Base-by-base conservation (phyloP, 1,140 invertebrate species). In the Ostrea edulis region DNA sequence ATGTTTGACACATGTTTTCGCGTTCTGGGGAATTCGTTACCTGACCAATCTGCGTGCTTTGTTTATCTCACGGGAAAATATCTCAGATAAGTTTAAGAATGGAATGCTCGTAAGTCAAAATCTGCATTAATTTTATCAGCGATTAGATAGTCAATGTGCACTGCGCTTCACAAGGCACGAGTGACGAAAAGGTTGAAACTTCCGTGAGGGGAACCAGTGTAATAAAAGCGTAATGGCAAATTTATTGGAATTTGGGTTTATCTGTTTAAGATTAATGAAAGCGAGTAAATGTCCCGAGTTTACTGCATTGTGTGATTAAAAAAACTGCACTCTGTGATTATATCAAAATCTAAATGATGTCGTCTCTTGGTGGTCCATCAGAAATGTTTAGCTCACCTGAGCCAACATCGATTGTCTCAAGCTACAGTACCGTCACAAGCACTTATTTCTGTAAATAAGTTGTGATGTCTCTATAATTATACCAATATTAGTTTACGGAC, bases 91-190 rank as follows among this genome's bases (percentile, higher is more conserved):
- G 68, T 25, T 25, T 29, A 77, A 29, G 68, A 25, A 77, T 44
- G 68, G 68, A 77, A 77, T 77, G 25, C 68, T 77, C 68, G 29
- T 77, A 77, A 77, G 68, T 77, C 68, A 77, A 25, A 77, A 77
- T 77, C 25, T 77, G 68, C 68, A 77, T 77, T 77, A 44, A 77
- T 77, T 77, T 25, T 77, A 77, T 77, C 68, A 35, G 9, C 12
- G 68, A 77, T 77, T 77, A 77, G 68, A 77, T 77, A 77, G 22
- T 25, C 12, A 77, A 29, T 77, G 68, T 77, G 68, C 68, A 77
- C 68, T 77, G 68, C 12, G 68, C 35, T 77, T 77, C 68, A 77
- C 68, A 7, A 77, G 68, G 25, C 9, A 12, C 9, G 68, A 77
- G 55, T 62, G 55, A 77, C 8, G 22, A 17, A 77, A 77, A 77